These are phyloP conservation scores for Drosophila neutralis DNA, from an alignment of 2,888 invertebrate species.

Conservation along the genomic window DNA sequence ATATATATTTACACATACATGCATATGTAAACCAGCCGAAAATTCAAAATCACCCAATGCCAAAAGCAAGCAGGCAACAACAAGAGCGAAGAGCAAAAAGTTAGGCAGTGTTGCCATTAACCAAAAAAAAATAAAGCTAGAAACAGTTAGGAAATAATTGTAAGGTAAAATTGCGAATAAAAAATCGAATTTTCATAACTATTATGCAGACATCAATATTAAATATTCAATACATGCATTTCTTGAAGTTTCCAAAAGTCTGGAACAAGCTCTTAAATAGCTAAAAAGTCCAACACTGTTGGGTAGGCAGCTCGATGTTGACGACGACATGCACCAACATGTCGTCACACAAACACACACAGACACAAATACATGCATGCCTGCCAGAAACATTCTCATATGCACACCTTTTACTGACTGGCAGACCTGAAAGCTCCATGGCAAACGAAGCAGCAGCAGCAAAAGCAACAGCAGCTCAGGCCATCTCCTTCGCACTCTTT, in stretches of 20 bases:
- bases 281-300: conserved; percentile 1
- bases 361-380: conserved; percentile 25
- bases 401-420: conserved; percentile 61
- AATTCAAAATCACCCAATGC: conserved; percentile 57
- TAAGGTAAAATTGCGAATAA: background rate
- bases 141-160: background rate
- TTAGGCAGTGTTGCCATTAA: background rate
- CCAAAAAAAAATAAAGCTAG: background rate
- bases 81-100: background rate
- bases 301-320: conserved; percentile 42
- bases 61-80: conserved; percentile 40
- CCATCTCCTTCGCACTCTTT: conserved; percentile 28
- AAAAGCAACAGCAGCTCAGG: conserved; percentile 22
- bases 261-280: background rate
- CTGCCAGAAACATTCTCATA: conserved; percentile 36
- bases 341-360: conserved; percentile 48
- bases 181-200: background rate
- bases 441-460: conserved; percentile 10
- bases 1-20: too few relatives aligned
- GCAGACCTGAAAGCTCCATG: conserved; percentile 40
- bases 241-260: background rate
- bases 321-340: conserved; percentile 73
- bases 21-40: conserved; percentile 46
- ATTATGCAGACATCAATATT: background rate
- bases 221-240: background rate